Evolutionary conservation across 2,113 vertebrate species (phyloP).

Genomic region (Rhineura floridana): DNA sequence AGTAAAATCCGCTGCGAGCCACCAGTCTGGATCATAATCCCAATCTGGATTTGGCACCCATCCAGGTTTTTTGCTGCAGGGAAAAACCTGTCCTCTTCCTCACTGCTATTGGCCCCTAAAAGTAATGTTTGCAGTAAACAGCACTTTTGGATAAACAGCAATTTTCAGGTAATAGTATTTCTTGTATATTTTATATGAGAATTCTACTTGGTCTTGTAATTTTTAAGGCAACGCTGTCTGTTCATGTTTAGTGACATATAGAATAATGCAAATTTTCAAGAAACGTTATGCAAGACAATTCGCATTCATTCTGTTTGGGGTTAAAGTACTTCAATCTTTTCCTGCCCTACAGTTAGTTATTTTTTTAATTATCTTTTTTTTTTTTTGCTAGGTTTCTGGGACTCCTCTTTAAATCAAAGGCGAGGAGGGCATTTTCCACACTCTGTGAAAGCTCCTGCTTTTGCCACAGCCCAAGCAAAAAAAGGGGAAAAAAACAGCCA

Average conservation of each 20-base stretch:
- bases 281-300: not conserved
- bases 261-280: not conserved
- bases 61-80: too few species aligned
- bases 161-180: not conserved
- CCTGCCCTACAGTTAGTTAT: not conserved
- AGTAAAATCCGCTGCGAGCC: too few species aligned
- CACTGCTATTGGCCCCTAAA: too few species aligned
- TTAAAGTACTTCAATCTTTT: not conserved
- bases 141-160: too few species aligned
- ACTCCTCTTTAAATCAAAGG: conserved; percentile 79
- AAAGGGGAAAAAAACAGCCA: conserved; percentile 49
- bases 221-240: not conserved
- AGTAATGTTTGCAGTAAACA: too few species aligned
- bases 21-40: too few species aligned
- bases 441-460: conserved; percentile 41
- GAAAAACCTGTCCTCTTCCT: too few species aligned
- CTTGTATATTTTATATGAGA: not conserved
- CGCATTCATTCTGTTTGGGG: not conserved
- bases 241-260: not conserved
- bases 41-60: too few species aligned
- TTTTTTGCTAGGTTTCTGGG: conserved; percentile 88
- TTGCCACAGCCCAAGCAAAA: conserved; percentile 29
- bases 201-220: not conserved
- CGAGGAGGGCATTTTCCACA: conserved; percentile 22
- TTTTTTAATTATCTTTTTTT: not conserved